phyloP scores from a whole-genome alignment of 1,140 invertebrate genomes.

The Polypedilum pembai region DNA sequence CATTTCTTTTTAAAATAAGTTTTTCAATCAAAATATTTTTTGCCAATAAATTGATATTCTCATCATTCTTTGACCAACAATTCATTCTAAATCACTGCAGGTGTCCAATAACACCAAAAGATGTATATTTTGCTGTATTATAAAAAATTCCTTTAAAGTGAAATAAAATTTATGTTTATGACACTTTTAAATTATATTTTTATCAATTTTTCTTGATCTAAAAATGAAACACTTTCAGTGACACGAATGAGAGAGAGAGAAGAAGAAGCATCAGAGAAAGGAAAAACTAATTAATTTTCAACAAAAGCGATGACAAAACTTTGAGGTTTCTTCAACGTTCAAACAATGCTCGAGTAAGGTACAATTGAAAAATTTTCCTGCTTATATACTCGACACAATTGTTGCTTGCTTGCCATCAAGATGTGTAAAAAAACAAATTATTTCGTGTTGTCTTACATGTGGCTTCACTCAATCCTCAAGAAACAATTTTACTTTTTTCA shows the following conservation, averaged over 20 bases:
- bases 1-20: no score
- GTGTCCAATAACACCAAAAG: no score
- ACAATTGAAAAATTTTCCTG: background rate
- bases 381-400: background rate
- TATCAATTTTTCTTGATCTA: background rate
- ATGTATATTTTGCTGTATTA: no score
- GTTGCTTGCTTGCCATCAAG: background rate
- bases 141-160: no score
- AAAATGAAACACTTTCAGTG: background rate
- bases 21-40: no score
- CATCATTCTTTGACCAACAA: no score
- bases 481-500: no score
- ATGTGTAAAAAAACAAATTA: background rate
- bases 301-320: constrained; percentile 16
- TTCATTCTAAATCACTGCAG: no score
- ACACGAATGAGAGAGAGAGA: background rate
- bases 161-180: background rate
- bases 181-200: background rate
- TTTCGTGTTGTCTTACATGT: constrained; percentile 9
- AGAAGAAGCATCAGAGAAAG: background rate
- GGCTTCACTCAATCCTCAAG: background rate
- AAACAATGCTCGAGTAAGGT: background rate
- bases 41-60: no score
- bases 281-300: background rate
- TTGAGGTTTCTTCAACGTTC: background rate